Conservation (phyloP, 64 coral and sea anemone genomes). For the Montipora foliosa region DNA sequence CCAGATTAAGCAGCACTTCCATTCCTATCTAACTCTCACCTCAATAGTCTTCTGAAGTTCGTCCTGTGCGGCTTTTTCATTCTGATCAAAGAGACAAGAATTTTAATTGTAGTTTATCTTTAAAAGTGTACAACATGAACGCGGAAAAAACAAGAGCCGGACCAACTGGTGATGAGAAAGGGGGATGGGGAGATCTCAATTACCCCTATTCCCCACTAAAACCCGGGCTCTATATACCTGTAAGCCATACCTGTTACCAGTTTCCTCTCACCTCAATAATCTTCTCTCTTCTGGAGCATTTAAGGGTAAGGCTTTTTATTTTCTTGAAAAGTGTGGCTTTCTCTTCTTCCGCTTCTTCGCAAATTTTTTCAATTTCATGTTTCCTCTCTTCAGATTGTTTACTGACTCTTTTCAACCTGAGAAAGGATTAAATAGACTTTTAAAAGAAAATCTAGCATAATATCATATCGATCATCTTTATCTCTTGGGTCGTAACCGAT, state of each 20-base stretch:
- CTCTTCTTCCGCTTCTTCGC: background rate
- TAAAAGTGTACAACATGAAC: no score
- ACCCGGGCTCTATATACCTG: no score
- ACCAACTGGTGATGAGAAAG: no score
- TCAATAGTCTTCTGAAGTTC: background rate
- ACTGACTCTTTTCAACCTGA: background rate
- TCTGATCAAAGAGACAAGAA: background rate
- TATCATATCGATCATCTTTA: no score
- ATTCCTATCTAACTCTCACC: background rate
- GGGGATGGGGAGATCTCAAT: no score
- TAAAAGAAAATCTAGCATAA: background rate
- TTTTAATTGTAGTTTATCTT: background rate
- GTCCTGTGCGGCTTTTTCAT: background rate
- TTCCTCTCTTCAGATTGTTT: background rate
- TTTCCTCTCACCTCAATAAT: background rate
- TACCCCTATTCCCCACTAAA: no score
- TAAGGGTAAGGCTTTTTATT: background rate
- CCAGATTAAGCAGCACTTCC: background rate
- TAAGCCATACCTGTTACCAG: background rate
- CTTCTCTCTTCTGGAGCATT: background rate
- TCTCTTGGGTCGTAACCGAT: no score
- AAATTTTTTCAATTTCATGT: background rate
- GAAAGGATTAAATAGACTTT: background rate
- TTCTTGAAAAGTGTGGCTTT: background rate
- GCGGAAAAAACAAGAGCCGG: no score